phyloP scores from a whole-genome alignment of 2,888 invertebrate genomes.

The Thecocarcelia acutangulata region DNA sequence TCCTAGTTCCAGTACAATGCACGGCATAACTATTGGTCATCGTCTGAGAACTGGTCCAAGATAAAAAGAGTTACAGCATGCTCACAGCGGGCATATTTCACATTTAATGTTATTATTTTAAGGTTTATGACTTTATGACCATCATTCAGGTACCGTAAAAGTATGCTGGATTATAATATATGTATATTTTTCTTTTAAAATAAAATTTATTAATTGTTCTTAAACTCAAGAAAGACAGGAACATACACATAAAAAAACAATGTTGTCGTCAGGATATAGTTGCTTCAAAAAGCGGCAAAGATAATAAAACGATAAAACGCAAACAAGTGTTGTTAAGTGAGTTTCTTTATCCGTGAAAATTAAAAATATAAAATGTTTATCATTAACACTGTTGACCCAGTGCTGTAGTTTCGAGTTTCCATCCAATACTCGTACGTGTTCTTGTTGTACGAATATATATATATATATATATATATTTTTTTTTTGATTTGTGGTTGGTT shows the following conservation, averaged over 20 bases:
- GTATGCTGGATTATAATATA: no score
- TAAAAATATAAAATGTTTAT: not conserved
- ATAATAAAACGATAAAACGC: constrained; percentile 7
- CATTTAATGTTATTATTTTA: no score
- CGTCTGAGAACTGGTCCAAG: no score
- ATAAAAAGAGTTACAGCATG: no score
- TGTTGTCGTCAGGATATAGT: constrained; percentile 28
- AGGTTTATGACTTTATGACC: no score
- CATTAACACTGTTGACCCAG: constrained; percentile 49
- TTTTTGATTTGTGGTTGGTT: constrained; percentile 19
- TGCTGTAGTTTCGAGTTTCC: constrained; percentile 36
- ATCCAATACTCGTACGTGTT: constrained; percentile 18
- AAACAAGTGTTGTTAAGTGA: not conserved
- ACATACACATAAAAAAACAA: constrained; percentile 29
- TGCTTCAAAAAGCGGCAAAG: constrained; percentile 5
- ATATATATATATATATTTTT: no score
- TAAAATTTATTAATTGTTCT: constrained; percentile 38
- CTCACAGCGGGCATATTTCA: no score
- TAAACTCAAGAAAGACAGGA: constrained; percentile 28
- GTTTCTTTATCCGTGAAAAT: not conserved
- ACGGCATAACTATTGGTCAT: no score
- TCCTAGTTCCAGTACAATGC: no score
- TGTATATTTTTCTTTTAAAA: constrained; percentile 3
- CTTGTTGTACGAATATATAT: constrained; percentile 1
- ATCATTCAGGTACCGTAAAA: no score